Conservation (phyloP, 2,113 vertebrate species). For the Nesoenas mayeri region DNA sequence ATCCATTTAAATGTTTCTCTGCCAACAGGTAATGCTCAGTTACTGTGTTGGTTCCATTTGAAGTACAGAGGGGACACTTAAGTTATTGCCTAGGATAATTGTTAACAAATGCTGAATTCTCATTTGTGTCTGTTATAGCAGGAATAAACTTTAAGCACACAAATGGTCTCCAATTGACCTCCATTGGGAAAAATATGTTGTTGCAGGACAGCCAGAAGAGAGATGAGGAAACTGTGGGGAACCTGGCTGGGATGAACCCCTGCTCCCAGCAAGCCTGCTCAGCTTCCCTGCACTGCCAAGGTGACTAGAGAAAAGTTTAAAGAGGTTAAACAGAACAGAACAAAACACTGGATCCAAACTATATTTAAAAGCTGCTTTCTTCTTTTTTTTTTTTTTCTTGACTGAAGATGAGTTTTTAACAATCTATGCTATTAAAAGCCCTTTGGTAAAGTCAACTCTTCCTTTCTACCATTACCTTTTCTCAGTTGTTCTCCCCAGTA, state of each 20-base stretch:
- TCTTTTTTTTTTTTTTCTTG: not conserved
- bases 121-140: not conserved
- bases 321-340: not conserved
- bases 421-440: not conserved
- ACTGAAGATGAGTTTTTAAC: not conserved
- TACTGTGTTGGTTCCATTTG: not conserved
- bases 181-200: not conserved
- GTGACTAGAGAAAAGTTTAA: not conserved
- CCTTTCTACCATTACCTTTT: rapidly evolving
- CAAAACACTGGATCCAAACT: not conserved
- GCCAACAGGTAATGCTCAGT: not conserved
- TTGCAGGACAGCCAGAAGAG: not conserved
- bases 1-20: not conserved
- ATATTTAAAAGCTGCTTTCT: not conserved
- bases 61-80: not conserved
- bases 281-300: not conserved
- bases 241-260: not conserved
- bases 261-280: not conserved
- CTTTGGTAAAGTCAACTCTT: not conserved
- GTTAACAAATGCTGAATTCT: conserved; percentile 35
- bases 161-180: not conserved
- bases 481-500: not conserved
- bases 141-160: not conserved
- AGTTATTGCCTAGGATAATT: conserved; percentile 18
- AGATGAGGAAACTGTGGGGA: not conserved